A percentile compares a stretch with the other conserved stretches of the same genome.
Evolutionary conservation across 1,140 invertebrate genomes (phyloP).

Genomic region (Drosophila bifasciata): DNA sequence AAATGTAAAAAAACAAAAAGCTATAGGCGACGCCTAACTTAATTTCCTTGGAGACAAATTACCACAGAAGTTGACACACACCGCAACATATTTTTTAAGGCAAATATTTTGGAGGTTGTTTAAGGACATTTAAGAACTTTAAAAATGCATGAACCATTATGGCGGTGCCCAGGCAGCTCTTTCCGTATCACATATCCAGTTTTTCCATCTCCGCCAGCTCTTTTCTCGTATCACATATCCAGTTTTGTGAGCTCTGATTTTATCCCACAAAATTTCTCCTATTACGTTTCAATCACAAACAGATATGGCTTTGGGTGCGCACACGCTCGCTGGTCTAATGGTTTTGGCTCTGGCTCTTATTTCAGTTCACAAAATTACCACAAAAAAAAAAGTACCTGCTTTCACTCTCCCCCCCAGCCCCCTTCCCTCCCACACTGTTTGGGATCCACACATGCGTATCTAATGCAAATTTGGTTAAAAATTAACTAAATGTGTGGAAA

Average conservation of each 20-base stretch:
- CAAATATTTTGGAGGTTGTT: slow-evolving; percentile 40
- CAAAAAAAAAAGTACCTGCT: too few species aligned
- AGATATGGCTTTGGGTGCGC: slow-evolving; percentile 4
- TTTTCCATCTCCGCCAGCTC: too few species aligned
- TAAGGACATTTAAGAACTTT: slow-evolving; percentile 70
- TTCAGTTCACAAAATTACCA: slow-evolving; percentile 46
- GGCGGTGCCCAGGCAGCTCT: too few species aligned
- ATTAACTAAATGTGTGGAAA: slow-evolving; percentile 22
- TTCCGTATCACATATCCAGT: too few species aligned
- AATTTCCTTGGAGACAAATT: slow-evolving; percentile 80
- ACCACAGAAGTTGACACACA: slow-evolving; percentile 64
- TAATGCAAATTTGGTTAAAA: slow-evolving; percentile 50
- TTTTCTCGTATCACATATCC: too few species aligned
- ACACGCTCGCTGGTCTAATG: slow-evolving; percentile 1
- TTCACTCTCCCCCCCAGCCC: too few species aligned
- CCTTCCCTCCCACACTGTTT: not conserved
- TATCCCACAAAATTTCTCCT: not conserved
- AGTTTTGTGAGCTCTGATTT: slow-evolving; percentile 1
- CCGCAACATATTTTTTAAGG: slow-evolving; percentile 14
- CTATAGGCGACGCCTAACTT: too few species aligned
- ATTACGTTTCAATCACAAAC: not conserved
- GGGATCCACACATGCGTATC: slow-evolving; percentile 32
- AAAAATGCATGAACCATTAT: too few species aligned
- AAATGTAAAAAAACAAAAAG: too few species aligned
- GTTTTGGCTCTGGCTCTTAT: slow-evolving; percentile 44